Evolutionary conservation across 2,113 vertebrate species (phyloP), one percentile per base, ranked within the genome.

Genomic region (Garra rufa): DNA sequence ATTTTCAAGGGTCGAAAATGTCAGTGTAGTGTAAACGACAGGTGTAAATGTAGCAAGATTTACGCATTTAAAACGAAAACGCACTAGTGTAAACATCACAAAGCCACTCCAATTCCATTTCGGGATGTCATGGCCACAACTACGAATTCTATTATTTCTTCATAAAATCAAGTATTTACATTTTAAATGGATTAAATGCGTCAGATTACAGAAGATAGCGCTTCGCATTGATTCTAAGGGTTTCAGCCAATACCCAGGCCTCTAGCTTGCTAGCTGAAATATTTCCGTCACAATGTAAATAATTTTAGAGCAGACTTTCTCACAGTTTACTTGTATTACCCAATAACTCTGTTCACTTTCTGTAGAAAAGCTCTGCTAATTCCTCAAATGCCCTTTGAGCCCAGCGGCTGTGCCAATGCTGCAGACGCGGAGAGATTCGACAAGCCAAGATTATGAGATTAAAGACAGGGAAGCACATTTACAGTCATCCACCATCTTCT

Each of bases 351-450:
- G 17, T 67, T 81, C 52, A 75, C 24, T 34, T 34, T 55, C 75
- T 24, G 30, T 65, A 30, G 11, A 67, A 48, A 86, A 76, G 41
- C 63, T 59, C 13, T 41, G 48, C n/a, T 86, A 86, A 86, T 83
- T 69, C 81, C 85, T 57, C 65, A 76, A 69, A 69, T 83, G 85
- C 81, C 43, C 48, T 86, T 78, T 76, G 61, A 85, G 78, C 78
- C 61, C 15, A 4, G 21, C n/a, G 48, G 76, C 70, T 21, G 55
- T 34, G 55, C 19, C 48, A 48, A 19, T 52, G 46, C 34, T 59
- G 61, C 55, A 77, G 83, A 28, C 44, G 15, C 24, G 26, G 41
- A 48, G 41, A 46, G 41, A 55, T 46, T 13, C 21, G 69, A 88
- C 80, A 70, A 52, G 55, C 74, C 67, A 57, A 65, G 81, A 85